phyloP scores from a whole-genome alignment of 2,113 vertebrate genomes.

The Actenoides lindsayi region DNA sequence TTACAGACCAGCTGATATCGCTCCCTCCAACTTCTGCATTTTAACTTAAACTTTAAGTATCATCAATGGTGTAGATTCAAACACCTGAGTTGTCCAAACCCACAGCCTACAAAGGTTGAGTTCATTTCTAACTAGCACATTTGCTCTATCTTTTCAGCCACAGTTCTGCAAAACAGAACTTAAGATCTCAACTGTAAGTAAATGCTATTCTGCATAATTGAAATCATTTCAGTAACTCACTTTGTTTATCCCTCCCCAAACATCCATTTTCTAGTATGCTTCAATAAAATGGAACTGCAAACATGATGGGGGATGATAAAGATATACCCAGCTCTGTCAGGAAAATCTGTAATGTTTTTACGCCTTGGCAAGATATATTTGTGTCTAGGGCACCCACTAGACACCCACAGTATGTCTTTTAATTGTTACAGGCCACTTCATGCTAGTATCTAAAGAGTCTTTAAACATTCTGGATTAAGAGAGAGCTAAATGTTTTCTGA shows the following conservation, averaged over 20 bases:
- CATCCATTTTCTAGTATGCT: not conserved
- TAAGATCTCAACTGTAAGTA: not conserved
- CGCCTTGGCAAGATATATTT: not conserved
- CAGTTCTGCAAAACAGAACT: not conserved
- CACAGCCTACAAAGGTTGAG: not conserved
- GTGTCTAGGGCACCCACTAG: not conserved
- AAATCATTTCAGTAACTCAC: not conserved
- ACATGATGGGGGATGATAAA: not conserved
- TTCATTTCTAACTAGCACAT: not conserved
- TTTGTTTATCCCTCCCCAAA: not conserved
- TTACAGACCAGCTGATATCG: not conserved
- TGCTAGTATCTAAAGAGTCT: not conserved
- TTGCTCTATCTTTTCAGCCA: not conserved
- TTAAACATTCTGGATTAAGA: conserved; percentile 38
- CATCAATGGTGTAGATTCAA: not conserved
- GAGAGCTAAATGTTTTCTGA: conserved; percentile 29
- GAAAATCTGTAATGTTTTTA: not conserved
- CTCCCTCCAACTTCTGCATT: not conserved
- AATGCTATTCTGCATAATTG: not conserved
- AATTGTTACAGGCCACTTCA: not conserved
- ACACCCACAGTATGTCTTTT: not conserved
- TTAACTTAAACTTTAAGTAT: not conserved
- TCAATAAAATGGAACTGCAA: not conserved
- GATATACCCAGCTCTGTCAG: not conserved
- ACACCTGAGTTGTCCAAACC: not conserved